Base-by-base conservation (phyloP, 2,797 vertebrate genomes). In the Emydoidea blandingii region DNA sequence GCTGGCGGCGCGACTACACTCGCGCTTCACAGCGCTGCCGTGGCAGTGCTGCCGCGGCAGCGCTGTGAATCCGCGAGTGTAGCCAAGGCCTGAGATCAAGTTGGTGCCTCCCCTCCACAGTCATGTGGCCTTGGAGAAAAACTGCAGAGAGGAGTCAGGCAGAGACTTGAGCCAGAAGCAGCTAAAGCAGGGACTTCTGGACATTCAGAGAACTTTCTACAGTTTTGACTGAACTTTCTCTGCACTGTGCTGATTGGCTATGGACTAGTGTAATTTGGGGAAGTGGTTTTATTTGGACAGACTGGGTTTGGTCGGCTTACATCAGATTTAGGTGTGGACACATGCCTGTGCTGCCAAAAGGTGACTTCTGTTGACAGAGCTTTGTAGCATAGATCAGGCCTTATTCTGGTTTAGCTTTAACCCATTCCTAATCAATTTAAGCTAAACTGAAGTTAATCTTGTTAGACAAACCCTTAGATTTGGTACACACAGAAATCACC, bases 381-480 rank as follows among this genome's bases (percentile, higher is more conserved):
- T 18, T 18, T 34, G 15, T 34, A 65, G 29, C n/a, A n/a, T n/a
- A 19, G 31, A n/a, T n/a, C 34, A n/a, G 16, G 62, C 16, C 34
- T 37, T 37, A 68, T 68, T 1, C 1, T 85, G 76, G 29, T n/a
- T 94, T 88, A 68, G 18, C n/a, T 37, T 68, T 68, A 34, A 62
- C 31, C 15, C 59, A 62, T 37, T 68, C 34, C 65, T n/a, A 95
- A 91, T 86, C 37, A 65, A 74, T 65, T 78, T 78, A 94, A 85
- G 86, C 21, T 78, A 72, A 93, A 83, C 59, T 91, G 72, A 91
- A 93, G 85, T 52, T 7, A 41, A 83, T 91, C 84, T 96, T 91
- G 86, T 52, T 90, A 62, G n/a, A 68, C n/a, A 68, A 68, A 68
- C 65, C n/a, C n/a, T 68, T 68, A 68, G 34, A 37, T 37, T 37